Evolutionary conservation across 1,140 invertebrate genomes (phyloP).

Genomic region (Phymastichus coffea): DNA sequence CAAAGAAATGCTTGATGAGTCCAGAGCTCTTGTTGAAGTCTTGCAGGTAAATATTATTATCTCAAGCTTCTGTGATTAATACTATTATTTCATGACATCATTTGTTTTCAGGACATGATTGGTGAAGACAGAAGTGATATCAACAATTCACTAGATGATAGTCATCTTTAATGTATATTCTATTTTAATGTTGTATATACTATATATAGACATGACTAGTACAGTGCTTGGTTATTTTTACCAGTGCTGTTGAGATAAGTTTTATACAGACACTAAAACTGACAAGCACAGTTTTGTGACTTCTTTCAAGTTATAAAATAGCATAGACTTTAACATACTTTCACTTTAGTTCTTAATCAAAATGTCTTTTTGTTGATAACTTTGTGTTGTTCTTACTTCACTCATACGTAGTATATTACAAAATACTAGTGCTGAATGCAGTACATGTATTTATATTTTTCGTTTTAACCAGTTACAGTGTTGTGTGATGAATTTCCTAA

Average conservation of each 20-base stretch:
- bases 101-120: slow-evolving; percentile 48
- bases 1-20: slow-evolving; percentile 69
- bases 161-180: slow-evolving; percentile 30
- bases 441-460: too few relatives aligned
- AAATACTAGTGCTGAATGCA: too few relatives aligned
- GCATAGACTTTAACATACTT: background rate
- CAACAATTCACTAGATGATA: slow-evolving; percentile 52
- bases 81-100: too few relatives aligned
- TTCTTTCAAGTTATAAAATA: too few relatives aligned
- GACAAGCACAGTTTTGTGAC: slow-evolving; percentile 18
- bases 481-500: too few relatives aligned
- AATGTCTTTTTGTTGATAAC: too few relatives aligned
- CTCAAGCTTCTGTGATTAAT: too few relatives aligned
- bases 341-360: background rate
- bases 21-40: slow-evolving; percentile 65
- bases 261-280: background rate
- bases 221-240: background rate
- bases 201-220: background rate
- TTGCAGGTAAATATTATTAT: slow-evolving; percentile 59
- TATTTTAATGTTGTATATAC: slow-evolving; percentile 1
- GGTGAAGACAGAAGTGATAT: slow-evolving; percentile 49
- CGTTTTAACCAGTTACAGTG: too few relatives aligned
- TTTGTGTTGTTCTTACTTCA: too few relatives aligned
- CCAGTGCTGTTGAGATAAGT: background rate
- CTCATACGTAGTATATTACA: too few relatives aligned